phyloP scores from a whole-genome alignment of 1,140 invertebrate species.

The Aphelinus atriplicis region DNA sequence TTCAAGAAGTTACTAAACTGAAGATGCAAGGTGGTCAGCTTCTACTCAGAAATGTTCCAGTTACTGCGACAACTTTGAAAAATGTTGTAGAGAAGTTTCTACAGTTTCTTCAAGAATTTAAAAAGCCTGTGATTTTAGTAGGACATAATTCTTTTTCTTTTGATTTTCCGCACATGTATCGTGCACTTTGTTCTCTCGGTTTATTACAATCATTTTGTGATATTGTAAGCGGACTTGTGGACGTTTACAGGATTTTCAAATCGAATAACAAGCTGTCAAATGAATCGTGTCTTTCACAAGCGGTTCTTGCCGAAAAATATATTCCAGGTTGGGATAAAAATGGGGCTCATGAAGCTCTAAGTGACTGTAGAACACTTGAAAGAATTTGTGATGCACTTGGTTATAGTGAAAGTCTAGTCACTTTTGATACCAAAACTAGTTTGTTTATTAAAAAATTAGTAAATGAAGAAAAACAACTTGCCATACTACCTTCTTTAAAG shows the following conservation, averaged over 20 bases:
- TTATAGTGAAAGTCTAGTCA: too few relatives aligned
- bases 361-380: slow-evolving; percentile 34
- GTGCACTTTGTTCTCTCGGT: slow-evolving; percentile 1
- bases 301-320: slow-evolving; percentile 32
- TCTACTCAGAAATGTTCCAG: too few relatives aligned
- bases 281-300: slow-evolving; percentile 29
- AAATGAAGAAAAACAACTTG: not conserved
- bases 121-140: slow-evolving; percentile 30
- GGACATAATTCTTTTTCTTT: slow-evolving; percentile 33
- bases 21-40: too few relatives aligned
- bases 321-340: slow-evolving; percentile 21
- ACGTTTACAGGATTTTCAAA: slow-evolving; percentile 31
- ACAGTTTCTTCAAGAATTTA: slow-evolving; percentile 14
- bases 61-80: not conserved
- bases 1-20: too few relatives aligned
- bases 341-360: slow-evolving; percentile 33
- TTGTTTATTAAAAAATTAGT: not conserved
- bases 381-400: slow-evolving; percentile 25
- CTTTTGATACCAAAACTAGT: slow-evolving; percentile 1
- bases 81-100: slow-evolving; percentile 15
- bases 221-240: slow-evolving; percentile 19
- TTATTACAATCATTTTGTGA: slow-evolving; percentile 13
- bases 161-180: slow-evolving; percentile 34
- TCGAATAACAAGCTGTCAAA: not conserved
- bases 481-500: slow-evolving; percentile 1